Base-by-base conservation (phyloP, 2,113 vertebrate species). In the Cavia aperea region DNA sequence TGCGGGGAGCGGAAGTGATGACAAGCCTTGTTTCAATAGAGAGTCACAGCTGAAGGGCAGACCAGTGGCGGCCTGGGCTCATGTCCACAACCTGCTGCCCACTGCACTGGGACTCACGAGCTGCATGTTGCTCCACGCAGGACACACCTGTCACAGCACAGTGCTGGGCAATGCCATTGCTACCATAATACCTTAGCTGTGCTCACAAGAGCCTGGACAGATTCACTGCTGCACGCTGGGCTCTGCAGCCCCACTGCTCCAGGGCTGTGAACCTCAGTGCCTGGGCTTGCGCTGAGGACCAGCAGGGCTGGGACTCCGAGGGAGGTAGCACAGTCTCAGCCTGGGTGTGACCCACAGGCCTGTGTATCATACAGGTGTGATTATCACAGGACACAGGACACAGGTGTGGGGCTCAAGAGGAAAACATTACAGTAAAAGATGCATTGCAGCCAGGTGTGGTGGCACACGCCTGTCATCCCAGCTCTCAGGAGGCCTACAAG, bases 101-200 rank as follows among this genome's bases (percentile, higher is more conserved):
- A 24, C n/a, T 39, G 39, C 21, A 12, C 72, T 23, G 72, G 39
- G 72, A 13, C 72, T n/a, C 39, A 6, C 39, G 11, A 13, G 70
- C 11, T 2, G 10, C 70, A 23, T 0, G 39, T 10, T 39, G 36
- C 36, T 70, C 8, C 6, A 11, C n/a, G 9, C 0, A 11, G 21
- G n/a, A 24, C 18, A 5, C n/a, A 5, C 6, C 23, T 21, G 23
- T 12, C 21, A 11, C 70, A 39, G 11, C 23, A 39, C 70, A 5
- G 2, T 43, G 21, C 54, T 8, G 0, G 36, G 56, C 5, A 23
- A 5, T 5, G 51, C 31, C 72, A 18, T 72, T 24, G 68, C 4
- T 19, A 2, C 39, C 23, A 23, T 7, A 26, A 54, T 8, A 0
- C 9, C 56, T 43, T 33, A 62, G 23, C 43, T 13, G 8, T 16